phyloP scores from a whole-genome alignment of 2,113 vertebrate genomes.

The Tapirus terrestris region DNA sequence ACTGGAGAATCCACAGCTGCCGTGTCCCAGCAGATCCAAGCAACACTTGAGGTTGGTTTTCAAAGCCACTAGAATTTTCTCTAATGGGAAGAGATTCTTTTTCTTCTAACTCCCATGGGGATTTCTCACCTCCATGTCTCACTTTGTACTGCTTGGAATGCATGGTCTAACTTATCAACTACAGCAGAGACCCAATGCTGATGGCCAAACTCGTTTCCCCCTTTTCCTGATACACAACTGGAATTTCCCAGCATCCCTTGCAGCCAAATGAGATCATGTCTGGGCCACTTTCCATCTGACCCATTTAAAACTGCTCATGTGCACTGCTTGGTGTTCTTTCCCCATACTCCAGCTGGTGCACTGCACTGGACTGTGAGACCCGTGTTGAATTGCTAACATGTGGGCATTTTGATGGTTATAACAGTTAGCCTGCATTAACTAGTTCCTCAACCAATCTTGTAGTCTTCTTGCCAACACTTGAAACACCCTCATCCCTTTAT shows the following conservation, averaged over 20 bases:
- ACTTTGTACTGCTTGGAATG: neutral
- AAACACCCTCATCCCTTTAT: neutral
- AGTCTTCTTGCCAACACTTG: neutral
- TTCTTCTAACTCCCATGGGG: neutral
- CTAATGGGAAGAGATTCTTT: neutral
- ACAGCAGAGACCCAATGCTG: neutral
- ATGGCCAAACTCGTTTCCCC: neutral
- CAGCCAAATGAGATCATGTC: neutral
- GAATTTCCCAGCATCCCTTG: neutral
- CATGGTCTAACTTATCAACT: too few relatives aligned
- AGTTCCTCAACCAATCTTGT: neutral
- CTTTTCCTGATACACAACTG: accelerated
- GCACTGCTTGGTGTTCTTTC: neutral
- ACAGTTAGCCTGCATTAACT: neutral
- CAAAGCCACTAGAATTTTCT: neutral
- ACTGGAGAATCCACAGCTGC: neutral
- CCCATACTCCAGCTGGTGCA: neutral
- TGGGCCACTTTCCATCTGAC: neutral
- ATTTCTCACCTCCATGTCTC: neutral
- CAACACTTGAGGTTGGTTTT: neutral
- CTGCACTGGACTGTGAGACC: accelerated
- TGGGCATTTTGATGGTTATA: neutral
- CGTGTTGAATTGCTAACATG: neutral
- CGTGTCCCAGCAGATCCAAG: too few relatives aligned
- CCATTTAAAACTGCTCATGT: neutral